Evolutionary conservation across 2,888 invertebrate genomes (phyloP), one percentile per base, ranked within the genome.

Genomic region (Drosophila tanythrix): DNA sequence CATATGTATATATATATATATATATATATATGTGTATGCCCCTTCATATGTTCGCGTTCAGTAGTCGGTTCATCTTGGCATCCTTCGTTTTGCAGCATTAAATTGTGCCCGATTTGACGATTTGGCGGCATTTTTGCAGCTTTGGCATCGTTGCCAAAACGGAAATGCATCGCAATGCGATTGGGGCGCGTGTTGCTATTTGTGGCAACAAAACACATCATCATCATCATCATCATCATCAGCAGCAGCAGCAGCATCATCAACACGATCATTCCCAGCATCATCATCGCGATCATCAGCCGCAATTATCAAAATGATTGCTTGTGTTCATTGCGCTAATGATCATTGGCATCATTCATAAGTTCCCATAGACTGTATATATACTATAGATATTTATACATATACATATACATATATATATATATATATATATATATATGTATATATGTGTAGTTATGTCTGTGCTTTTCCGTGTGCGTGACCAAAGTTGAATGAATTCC

Each of bases 111-210:
- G 15, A 48, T 67, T 48, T 55, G 58, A 53, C 53, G 53, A 59
- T 57, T 70, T 70, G 64, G 59, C 57, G 40, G 70, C 53, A 56
- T 55, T 61, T 58, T 40, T 53, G 73, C 73, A 64, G 51, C 61
- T 56, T 63, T 64, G 70, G 59, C 65, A 52, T 29, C 69, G 75
- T 52, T 88, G 87, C 87, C 84, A 84, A 84, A 85, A 88, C 84
- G 89, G 84, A 85, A 85, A 83, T 85, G 89, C 88, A 85, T 61
- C 51, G 76, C 69, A 68, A 68, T 72, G 63, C 61, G 57, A 69
- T 57, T 55, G 66, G 59, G 71, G 81, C 81, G 77, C 78, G 79
- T 81, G 82, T 70, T 74, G 70, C 88, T 84, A 88, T 88, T 84
- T 83, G 74, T 75, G 84, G 74, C 81, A 81, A 69, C 74, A 80